Percentiles rank a stretch among this genome's conserved stretches.
Evolutionary conservation across 2,113 vertebrate genomes (phyloP).

Genomic region (Malurus alboscapulatus): DNA sequence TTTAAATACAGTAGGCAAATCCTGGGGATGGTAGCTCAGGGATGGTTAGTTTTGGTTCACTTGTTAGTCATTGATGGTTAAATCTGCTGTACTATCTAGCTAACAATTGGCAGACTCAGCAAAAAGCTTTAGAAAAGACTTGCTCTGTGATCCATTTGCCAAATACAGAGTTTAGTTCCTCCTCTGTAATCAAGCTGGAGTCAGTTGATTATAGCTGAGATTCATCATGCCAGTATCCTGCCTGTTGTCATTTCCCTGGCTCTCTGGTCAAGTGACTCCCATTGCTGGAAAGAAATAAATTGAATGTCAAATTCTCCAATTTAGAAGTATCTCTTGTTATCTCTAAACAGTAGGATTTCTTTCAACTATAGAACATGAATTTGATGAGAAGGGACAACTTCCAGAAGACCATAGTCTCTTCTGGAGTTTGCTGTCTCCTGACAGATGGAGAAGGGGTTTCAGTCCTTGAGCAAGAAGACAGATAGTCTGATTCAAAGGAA

Average conservation of each 20-base stretch:
- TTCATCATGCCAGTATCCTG: constrained; percentile 29
- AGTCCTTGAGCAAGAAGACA: background rate
- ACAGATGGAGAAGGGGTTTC: constrained; percentile 5
- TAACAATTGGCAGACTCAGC: constrained; percentile 37
- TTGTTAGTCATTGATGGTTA: constrained; percentile 46
- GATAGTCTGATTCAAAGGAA: constrained; percentile 35
- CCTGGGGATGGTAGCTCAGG: background rate
- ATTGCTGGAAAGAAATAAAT: background rate
- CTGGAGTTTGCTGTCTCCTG: constrained; percentile 9
- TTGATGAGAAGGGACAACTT: constrained; percentile 16
- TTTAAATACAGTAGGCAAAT: background rate
- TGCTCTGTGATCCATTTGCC: constrained; percentile 57
- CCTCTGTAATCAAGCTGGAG: constrained; percentile 57
- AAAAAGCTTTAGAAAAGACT: constrained; percentile 46
- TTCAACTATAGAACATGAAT: background rate
- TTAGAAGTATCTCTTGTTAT: background rate
- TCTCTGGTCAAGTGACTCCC: constrained; percentile 22
- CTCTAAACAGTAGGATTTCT: constrained; percentile 22
- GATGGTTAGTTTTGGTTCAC: constrained; percentile 31
- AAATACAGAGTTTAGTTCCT: constrained; percentile 53
- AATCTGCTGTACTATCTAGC: constrained; percentile 7
- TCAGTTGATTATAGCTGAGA: constrained; percentile 54
- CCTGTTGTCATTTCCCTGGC: constrained; percentile 24
- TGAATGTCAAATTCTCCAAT: background rate
- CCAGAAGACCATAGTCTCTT: background rate